phyloP scores from a whole-genome alignment of 2,113 vertebrate genomes.

The Aplodontia rufa region DNA sequence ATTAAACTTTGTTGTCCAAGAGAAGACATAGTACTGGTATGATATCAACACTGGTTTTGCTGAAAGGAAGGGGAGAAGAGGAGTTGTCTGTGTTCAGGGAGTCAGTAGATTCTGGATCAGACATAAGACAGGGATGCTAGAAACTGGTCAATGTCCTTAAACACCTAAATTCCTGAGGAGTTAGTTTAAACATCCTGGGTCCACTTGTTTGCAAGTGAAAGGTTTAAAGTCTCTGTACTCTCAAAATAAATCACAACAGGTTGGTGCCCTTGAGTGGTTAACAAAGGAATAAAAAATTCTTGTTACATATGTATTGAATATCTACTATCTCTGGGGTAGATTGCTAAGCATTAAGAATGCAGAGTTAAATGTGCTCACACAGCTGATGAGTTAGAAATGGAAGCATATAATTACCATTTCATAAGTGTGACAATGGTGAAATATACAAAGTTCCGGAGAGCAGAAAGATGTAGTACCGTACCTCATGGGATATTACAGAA shows the following conservation, averaged over 20 bases:
- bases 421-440: neutral
- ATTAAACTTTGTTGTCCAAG: neutral
- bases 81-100: neutral
- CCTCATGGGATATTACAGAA: neutral
- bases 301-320: neutral
- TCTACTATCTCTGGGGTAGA: neutral
- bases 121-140: neutral
- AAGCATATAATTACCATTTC: neutral
- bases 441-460: neutral
- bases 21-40: too few relatives aligned
- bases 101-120: neutral
- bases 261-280: neutral
- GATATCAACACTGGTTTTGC: neutral
- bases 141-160: neutral
- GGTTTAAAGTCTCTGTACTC: neutral
- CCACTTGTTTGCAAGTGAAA: neutral
- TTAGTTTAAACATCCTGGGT: too few relatives aligned
- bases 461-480: neutral
- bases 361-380: neutral
- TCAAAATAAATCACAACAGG: neutral
- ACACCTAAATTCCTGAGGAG: neutral
- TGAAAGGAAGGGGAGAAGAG: neutral
- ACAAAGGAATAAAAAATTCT: neutral
- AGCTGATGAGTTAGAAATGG: neutral
- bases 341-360: neutral